Evolutionary conservation across 2,888 invertebrate genomes (phyloP).

Genomic region (Limnephilus rhombicus): DNA sequence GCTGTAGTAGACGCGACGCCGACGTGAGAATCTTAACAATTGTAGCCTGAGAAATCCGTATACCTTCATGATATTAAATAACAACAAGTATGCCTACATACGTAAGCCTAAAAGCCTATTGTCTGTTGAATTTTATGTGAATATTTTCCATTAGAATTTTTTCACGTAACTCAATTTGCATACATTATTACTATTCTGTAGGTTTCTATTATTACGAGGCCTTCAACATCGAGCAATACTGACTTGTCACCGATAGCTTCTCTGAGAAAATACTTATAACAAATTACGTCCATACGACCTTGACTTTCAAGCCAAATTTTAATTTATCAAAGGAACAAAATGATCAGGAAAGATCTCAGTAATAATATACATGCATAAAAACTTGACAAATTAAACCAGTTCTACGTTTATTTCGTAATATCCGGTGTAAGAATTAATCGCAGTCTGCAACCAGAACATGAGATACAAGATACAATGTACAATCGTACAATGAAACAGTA

Average conservation of each 20-base stretch:
- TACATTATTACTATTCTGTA: not conserved
- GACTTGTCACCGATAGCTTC: not conserved
- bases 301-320: not conserved
- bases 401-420: not conserved
- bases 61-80: not conserved
- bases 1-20: not conserved
- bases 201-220: not conserved
- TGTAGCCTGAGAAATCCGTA: not conserved
- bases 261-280: not conserved
- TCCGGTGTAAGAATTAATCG: not conserved
- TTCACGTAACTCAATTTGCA: not conserved
- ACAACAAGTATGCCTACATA: not conserved
- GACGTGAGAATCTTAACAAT: not conserved
- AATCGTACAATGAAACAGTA: not conserved
- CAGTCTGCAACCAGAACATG: not conserved
- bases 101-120: not conserved
- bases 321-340: not conserved
- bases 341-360: not conserved
- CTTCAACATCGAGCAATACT: not conserved
- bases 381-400: conserved; percentile 14
- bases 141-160: not conserved
- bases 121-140: not conserved
- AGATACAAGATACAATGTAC: too few relatives aligned
- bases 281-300: not conserved
- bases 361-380: not conserved